Conservation (phyloP, 2,888 invertebrate species). For the Rhabditophanes sp. region DNA sequence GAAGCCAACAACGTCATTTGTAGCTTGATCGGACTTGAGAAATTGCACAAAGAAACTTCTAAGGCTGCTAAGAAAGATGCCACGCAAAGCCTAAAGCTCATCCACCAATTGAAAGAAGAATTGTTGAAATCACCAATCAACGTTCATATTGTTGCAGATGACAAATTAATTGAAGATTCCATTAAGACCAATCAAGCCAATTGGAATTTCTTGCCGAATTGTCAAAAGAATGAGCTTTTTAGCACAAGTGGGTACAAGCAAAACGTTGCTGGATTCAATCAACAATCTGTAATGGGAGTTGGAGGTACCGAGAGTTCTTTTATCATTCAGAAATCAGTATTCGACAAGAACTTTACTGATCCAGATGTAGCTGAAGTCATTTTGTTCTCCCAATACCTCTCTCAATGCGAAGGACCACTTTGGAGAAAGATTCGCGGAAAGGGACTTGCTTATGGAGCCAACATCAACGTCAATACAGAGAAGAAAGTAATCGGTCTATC, state of each 20-base stretch:
- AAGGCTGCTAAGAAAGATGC: slow-evolving; percentile 8
- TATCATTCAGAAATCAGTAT: slow-evolving; percentile 50
- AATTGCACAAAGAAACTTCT: slow-evolving; percentile 18
- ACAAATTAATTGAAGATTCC: no score
- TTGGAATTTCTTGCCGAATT: slow-evolving; percentile 1
- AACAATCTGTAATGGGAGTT: slow-evolving; percentile 13
- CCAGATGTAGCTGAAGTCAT: slow-evolving; percentile 59
- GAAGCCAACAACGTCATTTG: slow-evolving; percentile 23
- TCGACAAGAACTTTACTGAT: slow-evolving; percentile 54
- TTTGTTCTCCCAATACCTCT: slow-evolving; percentile 68
- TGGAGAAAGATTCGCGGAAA: slow-evolving; percentile 62
- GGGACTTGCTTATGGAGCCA: slow-evolving; percentile 67
- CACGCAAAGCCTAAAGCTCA: no score
- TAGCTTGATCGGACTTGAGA: slow-evolving; percentile 26
- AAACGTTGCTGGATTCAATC: slow-evolving; percentile 6
- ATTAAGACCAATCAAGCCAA: background rate
- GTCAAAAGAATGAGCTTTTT: slow-evolving; percentile 1
- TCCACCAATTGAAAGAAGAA: no score
- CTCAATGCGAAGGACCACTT: slow-evolving; percentile 58
- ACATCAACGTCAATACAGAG: slow-evolving; percentile 51
- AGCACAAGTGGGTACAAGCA: slow-evolving; percentile 4
- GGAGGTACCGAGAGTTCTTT: slow-evolving; percentile 25
- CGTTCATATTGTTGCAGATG: no score
- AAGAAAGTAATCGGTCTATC: slow-evolving; percentile 57
- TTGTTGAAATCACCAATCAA: no score